Conservation (phyloP, 1,140 invertebrate genomes). For the Neodiprion fabricii region DNA sequence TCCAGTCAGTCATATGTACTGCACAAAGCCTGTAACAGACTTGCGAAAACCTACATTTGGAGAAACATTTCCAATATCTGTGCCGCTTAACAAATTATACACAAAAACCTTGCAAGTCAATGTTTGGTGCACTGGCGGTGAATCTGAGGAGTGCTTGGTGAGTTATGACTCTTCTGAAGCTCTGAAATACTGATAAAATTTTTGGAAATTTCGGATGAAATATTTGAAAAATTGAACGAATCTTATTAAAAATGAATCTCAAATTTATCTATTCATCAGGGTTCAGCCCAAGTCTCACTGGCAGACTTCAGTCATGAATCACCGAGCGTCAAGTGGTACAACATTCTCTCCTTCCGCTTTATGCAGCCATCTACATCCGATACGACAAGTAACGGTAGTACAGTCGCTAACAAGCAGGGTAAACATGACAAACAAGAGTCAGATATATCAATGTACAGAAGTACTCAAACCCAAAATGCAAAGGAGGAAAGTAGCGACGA, state of each 20-base stretch:
- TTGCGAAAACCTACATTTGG: constrained; percentile 81
- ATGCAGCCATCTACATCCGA: constrained; percentile 69
- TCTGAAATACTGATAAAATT: too few species aligned
- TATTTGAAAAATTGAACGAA: too few species aligned
- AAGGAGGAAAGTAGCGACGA: constrained; percentile 96
- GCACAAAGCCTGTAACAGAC: constrained; percentile 76
- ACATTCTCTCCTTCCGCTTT: constrained; percentile 88
- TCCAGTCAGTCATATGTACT: constrained; percentile 68
- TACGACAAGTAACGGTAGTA: constrained; percentile 33
- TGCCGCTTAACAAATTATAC: constrained; percentile 77
- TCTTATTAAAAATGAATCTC: not conserved
- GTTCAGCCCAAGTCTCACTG: constrained; percentile 92
- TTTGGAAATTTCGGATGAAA: not conserved
- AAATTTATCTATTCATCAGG: constrained; percentile 67
- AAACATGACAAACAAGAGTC: constrained; percentile 63
- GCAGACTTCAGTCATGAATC: constrained; percentile 90
- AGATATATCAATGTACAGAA: constrained; percentile 57
- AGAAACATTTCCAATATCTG: constrained; percentile 78
- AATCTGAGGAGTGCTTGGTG: constrained; percentile 84
- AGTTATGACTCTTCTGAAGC: constrained; percentile 44
- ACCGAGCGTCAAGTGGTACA: constrained; percentile 91
- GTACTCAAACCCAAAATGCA: constrained; percentile 51
- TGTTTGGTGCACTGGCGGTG: constrained; percentile 73
- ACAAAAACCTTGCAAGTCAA: constrained; percentile 91
- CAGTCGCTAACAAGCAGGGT: constrained; percentile 42